Evolutionary conservation across 2,113 vertebrate species (phyloP).

Genomic region (Noturus placidus): DNA sequence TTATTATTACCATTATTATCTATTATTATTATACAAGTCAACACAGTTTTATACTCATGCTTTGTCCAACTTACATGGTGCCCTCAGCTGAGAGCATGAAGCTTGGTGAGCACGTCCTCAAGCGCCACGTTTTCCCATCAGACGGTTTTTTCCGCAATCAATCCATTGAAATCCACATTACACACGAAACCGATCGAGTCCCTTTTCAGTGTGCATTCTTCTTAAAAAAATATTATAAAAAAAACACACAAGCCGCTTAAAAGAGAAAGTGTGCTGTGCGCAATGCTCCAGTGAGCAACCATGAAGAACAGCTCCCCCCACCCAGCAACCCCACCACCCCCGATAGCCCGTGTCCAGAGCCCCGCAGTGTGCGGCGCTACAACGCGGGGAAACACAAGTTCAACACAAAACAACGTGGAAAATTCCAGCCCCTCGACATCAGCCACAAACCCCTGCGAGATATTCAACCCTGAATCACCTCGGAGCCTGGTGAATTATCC

Average conservation of each 20-base stretch:
- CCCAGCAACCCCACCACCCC: constrained; percentile 37
- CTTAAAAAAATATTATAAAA: constrained; percentile 40
- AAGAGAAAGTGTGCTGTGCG: constrained; percentile 55
- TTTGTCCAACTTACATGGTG: constrained; percentile 71
- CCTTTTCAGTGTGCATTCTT: constrained; percentile 49
- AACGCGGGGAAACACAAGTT: constrained; percentile 57
- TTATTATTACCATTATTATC: constrained; percentile 8
- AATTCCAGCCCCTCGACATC: constrained; percentile 17
- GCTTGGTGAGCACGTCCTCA: constrained; percentile 65
- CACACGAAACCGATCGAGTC: constrained; percentile 14
- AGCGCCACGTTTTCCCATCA: constrained; percentile 67
- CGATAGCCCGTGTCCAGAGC: constrained; percentile 21
- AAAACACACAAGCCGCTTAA: constrained; percentile 24
- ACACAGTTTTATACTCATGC: not conserved
- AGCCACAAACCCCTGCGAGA: not conserved
- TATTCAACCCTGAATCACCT: not conserved
- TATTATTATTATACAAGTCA: not conserved
- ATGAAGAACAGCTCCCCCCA: constrained; percentile 52
- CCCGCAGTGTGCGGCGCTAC: constrained; percentile 51
- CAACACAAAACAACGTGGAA: constrained; percentile 40
- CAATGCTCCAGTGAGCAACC: constrained; percentile 58
- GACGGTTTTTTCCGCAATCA: constrained; percentile 75
- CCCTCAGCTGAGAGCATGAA: constrained; percentile 56
- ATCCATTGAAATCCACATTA: constrained; percentile 54
- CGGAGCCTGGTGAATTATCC: not conserved